Conservation (phyloP, 2,888 invertebrate genomes). For the Cryptus viduatorius region DNA sequence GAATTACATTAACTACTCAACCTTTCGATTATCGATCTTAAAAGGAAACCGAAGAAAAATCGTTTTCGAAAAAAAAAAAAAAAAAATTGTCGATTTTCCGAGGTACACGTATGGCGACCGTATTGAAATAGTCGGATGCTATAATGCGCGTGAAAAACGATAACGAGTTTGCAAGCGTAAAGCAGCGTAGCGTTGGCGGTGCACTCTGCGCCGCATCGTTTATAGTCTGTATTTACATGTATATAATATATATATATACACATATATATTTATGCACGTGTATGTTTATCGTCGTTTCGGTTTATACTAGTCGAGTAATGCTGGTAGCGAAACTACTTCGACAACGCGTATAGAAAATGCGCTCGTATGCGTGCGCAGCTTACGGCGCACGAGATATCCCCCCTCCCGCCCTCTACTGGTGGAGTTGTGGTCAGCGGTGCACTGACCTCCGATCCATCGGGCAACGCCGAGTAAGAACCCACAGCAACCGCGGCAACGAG, state of each 20-base stretch:
- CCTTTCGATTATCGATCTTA: neutral
- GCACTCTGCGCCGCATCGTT: conserved; percentile 22
- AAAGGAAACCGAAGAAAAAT: no score
- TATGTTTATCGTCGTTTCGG: conserved; percentile 47
- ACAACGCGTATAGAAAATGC: neutral
- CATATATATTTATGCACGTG: neutral
- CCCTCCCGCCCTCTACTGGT: conserved; percentile 12
- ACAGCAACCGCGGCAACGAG: conserved; percentile 65
- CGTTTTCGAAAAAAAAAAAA: no score
- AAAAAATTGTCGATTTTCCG: no score
- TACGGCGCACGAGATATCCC: conserved; percentile 35
- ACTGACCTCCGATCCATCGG: conserved; percentile 81
- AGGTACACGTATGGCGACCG: no score
- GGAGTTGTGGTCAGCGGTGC: conserved; percentile 75
- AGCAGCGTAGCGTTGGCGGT: conserved; percentile 46
- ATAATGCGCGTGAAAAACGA: conserved; percentile 12
- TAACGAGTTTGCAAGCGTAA: conserved; percentile 45
- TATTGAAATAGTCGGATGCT: neutral
- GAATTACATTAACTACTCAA: neutral
- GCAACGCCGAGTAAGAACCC: conserved; percentile 48
- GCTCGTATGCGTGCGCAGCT: conserved; percentile 33
- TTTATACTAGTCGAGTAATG: conserved; percentile 7
- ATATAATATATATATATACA: conserved; percentile 7
- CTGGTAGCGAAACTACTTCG: conserved; percentile 6
- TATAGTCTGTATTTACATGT: conserved; percentile 20